Evolutionary conservation across 2,113 vertebrate genomes (phyloP).

Genomic region (Mastomys natalensis): DNA sequence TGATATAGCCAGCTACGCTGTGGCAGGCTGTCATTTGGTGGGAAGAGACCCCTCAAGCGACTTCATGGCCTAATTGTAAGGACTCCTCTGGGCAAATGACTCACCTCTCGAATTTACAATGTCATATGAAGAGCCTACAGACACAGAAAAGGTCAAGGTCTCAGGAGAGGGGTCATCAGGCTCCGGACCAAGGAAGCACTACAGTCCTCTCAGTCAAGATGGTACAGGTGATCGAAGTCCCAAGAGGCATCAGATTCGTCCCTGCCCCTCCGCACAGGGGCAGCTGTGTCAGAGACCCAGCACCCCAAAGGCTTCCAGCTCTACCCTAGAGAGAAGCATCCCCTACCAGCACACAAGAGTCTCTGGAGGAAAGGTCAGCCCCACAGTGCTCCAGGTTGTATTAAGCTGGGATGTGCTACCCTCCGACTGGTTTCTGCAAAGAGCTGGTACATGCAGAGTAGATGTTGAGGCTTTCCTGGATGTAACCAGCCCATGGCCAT

Average conservation of each 20-base stretch:
- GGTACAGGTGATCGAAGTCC: fast-evolving
- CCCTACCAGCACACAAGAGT: fast-evolving
- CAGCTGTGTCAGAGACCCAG: not conserved
- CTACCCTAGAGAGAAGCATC: fast-evolving
- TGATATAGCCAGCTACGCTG: fast-evolving
- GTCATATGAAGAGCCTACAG: fast-evolving
- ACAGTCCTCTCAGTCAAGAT: fast-evolving
- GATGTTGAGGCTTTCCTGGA: fast-evolving
- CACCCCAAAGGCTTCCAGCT: not conserved
- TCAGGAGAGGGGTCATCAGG: not conserved
- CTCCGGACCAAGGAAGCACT: not conserved
- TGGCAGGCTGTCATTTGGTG: not conserved
- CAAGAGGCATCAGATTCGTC: fast-evolving
- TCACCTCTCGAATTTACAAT: fast-evolving
- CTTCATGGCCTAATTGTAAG: not conserved
- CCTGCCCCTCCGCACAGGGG: not conserved
- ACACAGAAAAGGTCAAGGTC: fast-evolving
- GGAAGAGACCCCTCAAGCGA: not conserved
- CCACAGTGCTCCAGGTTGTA: fast-evolving
- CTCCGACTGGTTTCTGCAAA: fast-evolving
- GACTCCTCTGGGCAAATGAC: fast-evolving
- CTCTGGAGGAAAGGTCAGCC: too few species aligned
- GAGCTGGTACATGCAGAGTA: not conserved
- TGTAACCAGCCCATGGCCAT: fast-evolving
- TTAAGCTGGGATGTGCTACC: fast-evolving